Evolutionary conservation across 2,888 invertebrate species (phyloP), one percentile per base, ranked within the genome.

Genomic region (Incurvaria masculella): DNA sequence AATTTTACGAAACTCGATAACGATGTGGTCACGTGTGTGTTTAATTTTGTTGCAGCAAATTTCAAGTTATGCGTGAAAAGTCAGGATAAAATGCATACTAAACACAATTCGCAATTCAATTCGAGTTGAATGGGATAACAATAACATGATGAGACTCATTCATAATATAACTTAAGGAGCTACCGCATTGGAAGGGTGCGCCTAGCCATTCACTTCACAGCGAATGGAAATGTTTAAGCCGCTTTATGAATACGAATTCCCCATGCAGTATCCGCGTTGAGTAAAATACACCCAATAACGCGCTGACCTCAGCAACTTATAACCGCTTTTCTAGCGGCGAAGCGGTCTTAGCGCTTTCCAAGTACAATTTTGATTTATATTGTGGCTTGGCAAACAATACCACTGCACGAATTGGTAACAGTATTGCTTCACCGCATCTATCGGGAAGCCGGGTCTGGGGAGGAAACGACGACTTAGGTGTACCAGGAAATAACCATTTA

Each of bases 321-420:
- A 23, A 23, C 23, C 4, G 23, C 14, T 33, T n/a, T 33, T n/a
- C 33, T 33, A 33, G 33, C 14, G 6, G 33, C 14, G 33, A 6
- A 23, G 33, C 33, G 10, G 33, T 8, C 33, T 33, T 33, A 33
- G 33, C 10, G 23, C 33, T 33, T 33, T 33, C 33, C 3, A 33
- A 33, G 33, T 33, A 33, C 11, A n/a, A 33, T 14, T 58, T 57
- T 76, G 75, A 76, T 76, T 76, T 76, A 75, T 72, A 65, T 68
- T 74, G 76, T 59, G 76, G 75, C 72, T 59, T 39, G 63, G 55
- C 64, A 66, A 67, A 72, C 72, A 76, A 76, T 72, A 63, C 67
- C 63, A 65, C 65, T 65, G 61, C 58, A 57, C 56, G 58, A 59
- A 63, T 63, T 65, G 61, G 61, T 62, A 61, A 43, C 33, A 33